Evolutionary conservation across 2,888 invertebrate genomes (phyloP).

Genomic region (Aleiodes alternator): DNA sequence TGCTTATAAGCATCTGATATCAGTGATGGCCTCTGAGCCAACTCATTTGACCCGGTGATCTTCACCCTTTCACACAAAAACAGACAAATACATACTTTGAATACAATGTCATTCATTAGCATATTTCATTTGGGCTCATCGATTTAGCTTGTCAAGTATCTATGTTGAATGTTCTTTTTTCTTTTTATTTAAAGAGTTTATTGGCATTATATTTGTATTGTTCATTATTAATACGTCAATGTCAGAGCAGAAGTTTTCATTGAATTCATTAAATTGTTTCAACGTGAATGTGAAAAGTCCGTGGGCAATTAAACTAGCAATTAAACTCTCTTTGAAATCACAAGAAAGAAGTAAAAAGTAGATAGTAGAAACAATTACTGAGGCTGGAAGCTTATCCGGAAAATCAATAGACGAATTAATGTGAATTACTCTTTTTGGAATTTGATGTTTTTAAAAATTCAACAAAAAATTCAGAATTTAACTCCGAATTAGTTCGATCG

Average conservation of each 20-base stretch:
- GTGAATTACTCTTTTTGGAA: neutral
- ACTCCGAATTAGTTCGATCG: too few species aligned
- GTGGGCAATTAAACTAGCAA: neutral
- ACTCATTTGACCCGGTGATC: conserved; percentile 25
- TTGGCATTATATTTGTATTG: too few species aligned
- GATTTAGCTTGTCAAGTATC: neutral
- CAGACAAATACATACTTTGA: conserved; percentile 25
- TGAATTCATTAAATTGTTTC: neutral
- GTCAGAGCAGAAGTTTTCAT: neutral
- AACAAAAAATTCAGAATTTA: neutral
- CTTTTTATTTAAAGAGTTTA: neutral
- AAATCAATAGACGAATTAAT: neutral
- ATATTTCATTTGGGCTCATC: conserved; percentile 6
- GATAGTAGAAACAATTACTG: neutral
- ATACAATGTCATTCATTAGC: conserved; percentile 25
- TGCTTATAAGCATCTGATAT: conserved; percentile 10
- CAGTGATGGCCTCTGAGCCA: conserved; percentile 11
- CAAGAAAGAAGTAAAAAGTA: neutral
- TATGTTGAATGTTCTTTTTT: neutral
- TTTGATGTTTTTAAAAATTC: neutral
- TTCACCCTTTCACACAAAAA: conserved; percentile 17
- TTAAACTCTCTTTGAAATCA: neutral
- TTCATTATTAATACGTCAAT: too few species aligned
- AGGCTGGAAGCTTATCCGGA: neutral
- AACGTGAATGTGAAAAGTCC: neutral